phyloP scores from a whole-genome alignment of 2,113 vertebrate genomes.

The Nannobrachium achirus region DNA sequence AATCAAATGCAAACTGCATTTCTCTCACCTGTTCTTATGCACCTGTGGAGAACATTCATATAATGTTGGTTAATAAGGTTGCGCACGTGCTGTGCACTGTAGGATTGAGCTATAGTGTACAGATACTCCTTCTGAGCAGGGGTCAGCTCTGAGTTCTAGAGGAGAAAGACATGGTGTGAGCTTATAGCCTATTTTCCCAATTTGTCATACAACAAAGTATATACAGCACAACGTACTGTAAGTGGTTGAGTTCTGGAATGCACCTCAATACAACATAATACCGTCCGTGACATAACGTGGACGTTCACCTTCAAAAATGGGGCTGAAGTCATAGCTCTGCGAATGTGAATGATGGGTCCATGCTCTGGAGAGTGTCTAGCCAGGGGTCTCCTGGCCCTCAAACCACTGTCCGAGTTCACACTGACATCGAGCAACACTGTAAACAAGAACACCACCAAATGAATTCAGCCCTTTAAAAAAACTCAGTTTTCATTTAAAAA shows the following conservation, averaged over 20 bases:
- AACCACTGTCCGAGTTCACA: not conserved
- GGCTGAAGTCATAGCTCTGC: slow-evolving; percentile 58
- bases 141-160: slow-evolving; percentile 74
- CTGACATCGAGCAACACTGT: not conserved
- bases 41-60: slow-evolving; percentile 66
- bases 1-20: too few species aligned
- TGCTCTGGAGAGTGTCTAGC: slow-evolving; percentile 19
- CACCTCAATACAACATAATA: not conserved
- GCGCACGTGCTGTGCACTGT: slow-evolving; percentile 64
- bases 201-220: too few species aligned
- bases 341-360: slow-evolving; percentile 56
- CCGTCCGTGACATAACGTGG: not conserved
- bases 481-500: not conserved
- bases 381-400: slow-evolving; percentile 1
- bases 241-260: too few species aligned
- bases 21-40: slow-evolving; percentile 63
- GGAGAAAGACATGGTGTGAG: too few species aligned
- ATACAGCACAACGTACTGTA: too few species aligned
- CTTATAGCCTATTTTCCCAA: too few species aligned
- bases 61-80: slow-evolving; percentile 76
- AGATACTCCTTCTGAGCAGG: slow-evolving; percentile 76
- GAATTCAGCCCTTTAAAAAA: too few species aligned
- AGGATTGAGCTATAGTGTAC: slow-evolving; percentile 66
- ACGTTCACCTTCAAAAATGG: slow-evolving; percentile 76
- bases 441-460: not conserved